Evolutionary conservation across 2,888 invertebrate species (phyloP), one percentile per base, ranked within the genome.

Genomic region (Pharmacophagus antenor): DNA sequence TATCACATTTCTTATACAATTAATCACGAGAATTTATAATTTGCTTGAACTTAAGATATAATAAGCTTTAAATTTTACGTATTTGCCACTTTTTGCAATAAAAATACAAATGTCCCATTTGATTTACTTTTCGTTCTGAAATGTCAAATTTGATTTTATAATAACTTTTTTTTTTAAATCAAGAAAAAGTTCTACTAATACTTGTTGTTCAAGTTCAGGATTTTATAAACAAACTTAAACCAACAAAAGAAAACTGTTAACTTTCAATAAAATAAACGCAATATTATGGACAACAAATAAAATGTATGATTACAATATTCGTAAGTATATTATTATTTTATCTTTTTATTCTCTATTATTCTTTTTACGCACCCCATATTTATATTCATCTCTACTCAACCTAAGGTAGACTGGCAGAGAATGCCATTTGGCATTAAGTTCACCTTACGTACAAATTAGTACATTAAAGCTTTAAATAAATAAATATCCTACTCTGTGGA

Each of bases 21-120:
- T 27, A 51, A 37, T 21, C 20, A 31, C n/a, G 21, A 49, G 18
- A 42, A 27, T 25, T 21, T 58, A 52, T 52, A 44, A 41, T 20
- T 15, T 22, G 10, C 27, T 20, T 37, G 17, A 31, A 50, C 17
- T 41, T 27, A 59, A 20, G 37, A 23, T 18, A 41, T 22, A 37
- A 41, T 10, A 23, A 17, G 3, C 21, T 12, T 41, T 37, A 48
- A 22, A 55, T 46, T 54, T 17, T 15, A 31, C 31, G n/a, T 37
- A 37, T 37, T 37, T 37, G 37, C 37, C 37, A 37, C 15, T 23
- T 46, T 25, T 31, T 55, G 7, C 20, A 53, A 23, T 44, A 53
- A 44, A 59, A n/a, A 15, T 37, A 44, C 22, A 18, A 55, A 59
- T 44, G 37, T 48, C 52, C 22, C 12, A 58, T 58, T 41, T 21